Evolutionary conservation across 1,140 invertebrate genomes (phyloP).

Genomic region (Macrobrachium nipponense): DNA sequence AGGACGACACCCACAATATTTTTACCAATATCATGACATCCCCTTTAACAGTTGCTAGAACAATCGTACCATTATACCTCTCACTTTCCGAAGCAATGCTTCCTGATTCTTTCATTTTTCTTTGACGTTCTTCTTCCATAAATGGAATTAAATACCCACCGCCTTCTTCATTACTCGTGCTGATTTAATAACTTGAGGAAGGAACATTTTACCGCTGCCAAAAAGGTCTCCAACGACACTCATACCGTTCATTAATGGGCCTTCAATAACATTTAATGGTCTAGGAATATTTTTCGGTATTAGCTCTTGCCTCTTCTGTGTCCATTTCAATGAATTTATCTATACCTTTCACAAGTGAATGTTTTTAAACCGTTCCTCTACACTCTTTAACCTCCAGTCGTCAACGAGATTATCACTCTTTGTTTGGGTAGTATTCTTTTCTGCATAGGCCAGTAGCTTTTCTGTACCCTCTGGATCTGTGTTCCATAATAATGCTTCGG

Average conservation of each 20-base stretch:
- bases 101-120: conserved; percentile 58
- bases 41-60: conserved; percentile 77
- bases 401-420: conserved; percentile 64
- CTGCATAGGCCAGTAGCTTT: conserved; percentile 62
- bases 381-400: conserved; percentile 64
- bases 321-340: conserved; percentile 74
- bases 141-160: conserved; percentile 76
- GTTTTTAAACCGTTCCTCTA: conserved; percentile 71
- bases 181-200: conserved; percentile 77
- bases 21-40: conserved; percentile 80
- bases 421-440: conserved; percentile 29
- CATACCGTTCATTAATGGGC: conserved; percentile 78
- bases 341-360: conserved; percentile 65
- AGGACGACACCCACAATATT: conserved; percentile 78
- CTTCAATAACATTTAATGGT: conserved; percentile 76
- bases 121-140: conserved; percentile 73
- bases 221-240: conserved; percentile 76
- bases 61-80: conserved; percentile 72
- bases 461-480: conserved; percentile 63
- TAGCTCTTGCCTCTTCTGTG: conserved; percentile 73
- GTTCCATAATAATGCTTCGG: conserved; percentile 65
- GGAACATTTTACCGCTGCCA: conserved; percentile 77
- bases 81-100: conserved; percentile 60
- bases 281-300: conserved; percentile 70
- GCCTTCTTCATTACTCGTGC: conserved; percentile 78